These are phyloP conservation scores for Hoplias malabaricus DNA, from an alignment of 2,113 vertebrate genomes.

Conservation along the genomic window DNA sequence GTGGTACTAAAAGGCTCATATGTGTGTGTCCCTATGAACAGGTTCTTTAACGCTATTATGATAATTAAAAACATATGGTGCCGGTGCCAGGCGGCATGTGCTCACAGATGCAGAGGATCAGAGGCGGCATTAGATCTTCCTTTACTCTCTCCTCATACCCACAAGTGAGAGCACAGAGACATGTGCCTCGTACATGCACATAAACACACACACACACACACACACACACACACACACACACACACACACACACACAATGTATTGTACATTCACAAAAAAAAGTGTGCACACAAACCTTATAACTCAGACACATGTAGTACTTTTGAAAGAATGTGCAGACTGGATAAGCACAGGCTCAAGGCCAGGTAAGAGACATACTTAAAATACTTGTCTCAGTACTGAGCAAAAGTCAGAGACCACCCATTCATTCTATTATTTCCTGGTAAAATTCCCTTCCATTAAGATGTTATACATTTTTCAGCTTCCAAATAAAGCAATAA, in stretches of 20 bases:
- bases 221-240: not conserved
- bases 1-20: conserved; percentile 75
- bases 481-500: no score
- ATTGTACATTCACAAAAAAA: not conserved
- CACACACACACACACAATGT: not conserved
- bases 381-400: not conserved
- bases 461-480: no score
- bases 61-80: conserved; percentile 94
- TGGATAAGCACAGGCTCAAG: not conserved
- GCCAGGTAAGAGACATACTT: not conserved
- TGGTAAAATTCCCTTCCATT: no score
- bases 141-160: conserved; percentile 70
- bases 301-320: not conserved
- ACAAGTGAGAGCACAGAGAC: conserved; percentile 67
- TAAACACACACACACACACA: not conserved
- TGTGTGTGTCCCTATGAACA: conserved; percentile 73
- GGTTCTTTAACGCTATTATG: conserved; percentile 90
- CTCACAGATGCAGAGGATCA: conserved; percentile 87
- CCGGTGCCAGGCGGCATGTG: conserved; percentile 75
- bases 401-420: no score
- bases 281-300: not conserved
- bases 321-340: not conserved
- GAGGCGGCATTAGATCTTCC: conserved; percentile 79
- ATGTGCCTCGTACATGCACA: conserved; percentile 39
- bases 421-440: no score